Conservation (phyloP, 2,797 vertebrate species). For the Helostoma temminkii region DNA sequence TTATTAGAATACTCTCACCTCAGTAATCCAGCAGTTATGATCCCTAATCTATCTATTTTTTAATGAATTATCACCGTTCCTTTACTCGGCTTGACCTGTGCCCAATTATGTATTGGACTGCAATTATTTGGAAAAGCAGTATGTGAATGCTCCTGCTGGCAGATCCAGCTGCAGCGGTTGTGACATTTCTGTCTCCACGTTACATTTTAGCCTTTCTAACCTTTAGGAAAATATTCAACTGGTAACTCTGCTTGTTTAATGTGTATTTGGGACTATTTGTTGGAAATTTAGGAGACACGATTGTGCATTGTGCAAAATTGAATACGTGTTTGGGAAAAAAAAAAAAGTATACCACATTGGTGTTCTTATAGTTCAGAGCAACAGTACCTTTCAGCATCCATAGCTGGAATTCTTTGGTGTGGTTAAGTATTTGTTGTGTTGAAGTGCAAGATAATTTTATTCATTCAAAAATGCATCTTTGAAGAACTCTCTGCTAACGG, state of each 20-base stretch:
- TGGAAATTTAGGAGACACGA: constrained; percentile 66
- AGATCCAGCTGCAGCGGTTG: constrained; percentile 43
- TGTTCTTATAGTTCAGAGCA: constrained; percentile 76
- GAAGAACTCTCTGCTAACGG: constrained; percentile 14
- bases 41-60: not conserved
- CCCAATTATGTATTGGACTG: constrained; percentile 24
- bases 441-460: constrained; percentile 46
- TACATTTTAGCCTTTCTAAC: constrained; percentile 54
- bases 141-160: constrained; percentile 20
- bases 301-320: constrained; percentile 61
- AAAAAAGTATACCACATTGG: constrained; percentile 76
- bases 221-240: constrained; percentile 55
- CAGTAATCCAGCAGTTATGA: not conserved
- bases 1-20: constrained; percentile 22
- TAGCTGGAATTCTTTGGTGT: constrained; percentile 64
- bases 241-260: constrained; percentile 58
- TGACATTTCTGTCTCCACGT: constrained; percentile 44
- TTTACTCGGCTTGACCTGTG: constrained; percentile 35
- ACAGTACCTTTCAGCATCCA: constrained; percentile 66
- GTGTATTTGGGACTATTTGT: constrained; percentile 62
- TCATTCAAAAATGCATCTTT: constrained; percentile 66
- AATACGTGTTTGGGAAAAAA: constrained; percentile 59
- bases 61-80: constrained; percentile 7
- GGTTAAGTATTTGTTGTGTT: constrained; percentile 67
- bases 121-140: constrained; percentile 25